Evolutionary conservation across 2,113 vertebrate species (phyloP).

Genomic region (Lepisosteus osseus): DNA sequence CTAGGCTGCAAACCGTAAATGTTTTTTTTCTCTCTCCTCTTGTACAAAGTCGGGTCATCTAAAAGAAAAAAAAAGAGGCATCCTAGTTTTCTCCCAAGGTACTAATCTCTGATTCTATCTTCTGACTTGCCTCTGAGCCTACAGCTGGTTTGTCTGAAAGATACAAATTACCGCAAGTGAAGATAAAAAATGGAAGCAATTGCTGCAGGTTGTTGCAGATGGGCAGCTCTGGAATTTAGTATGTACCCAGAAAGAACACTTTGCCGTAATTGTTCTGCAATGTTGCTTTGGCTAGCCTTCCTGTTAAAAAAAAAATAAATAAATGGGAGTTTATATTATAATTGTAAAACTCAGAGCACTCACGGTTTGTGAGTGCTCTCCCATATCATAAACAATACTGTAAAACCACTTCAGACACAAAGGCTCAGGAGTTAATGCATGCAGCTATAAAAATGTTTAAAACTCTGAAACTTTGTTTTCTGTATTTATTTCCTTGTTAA

Average conservation of each 20-base stretch:
- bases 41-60: not conserved
- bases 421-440: no score
- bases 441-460: no score
- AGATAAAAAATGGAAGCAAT: not conserved
- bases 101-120: slow-evolving; percentile 5
- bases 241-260: no score
- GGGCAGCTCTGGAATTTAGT: no score
- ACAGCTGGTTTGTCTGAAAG: slow-evolving; percentile 5
- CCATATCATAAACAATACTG: no score
- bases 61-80: not conserved
- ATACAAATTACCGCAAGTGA: slow-evolving; percentile 5
- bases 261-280: no score
- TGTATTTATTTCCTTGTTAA: no score
- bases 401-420: no score
- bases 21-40: not conserved
- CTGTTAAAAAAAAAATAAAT: not conserved
- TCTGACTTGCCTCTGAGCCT: not conserved
- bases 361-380: no score
- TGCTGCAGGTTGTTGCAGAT: not conserved
- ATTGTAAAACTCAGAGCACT: no score
- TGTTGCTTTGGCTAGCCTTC: not conserved
- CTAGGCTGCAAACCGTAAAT: not conserved
- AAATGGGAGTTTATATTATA: not conserved
- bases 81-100: not conserved
- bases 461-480: no score